Evolutionary conservation across 1,140 invertebrate genomes (phyloP), one percentile per base, ranked within the genome.

Genomic region (Dreissena rostriformis): DNA sequence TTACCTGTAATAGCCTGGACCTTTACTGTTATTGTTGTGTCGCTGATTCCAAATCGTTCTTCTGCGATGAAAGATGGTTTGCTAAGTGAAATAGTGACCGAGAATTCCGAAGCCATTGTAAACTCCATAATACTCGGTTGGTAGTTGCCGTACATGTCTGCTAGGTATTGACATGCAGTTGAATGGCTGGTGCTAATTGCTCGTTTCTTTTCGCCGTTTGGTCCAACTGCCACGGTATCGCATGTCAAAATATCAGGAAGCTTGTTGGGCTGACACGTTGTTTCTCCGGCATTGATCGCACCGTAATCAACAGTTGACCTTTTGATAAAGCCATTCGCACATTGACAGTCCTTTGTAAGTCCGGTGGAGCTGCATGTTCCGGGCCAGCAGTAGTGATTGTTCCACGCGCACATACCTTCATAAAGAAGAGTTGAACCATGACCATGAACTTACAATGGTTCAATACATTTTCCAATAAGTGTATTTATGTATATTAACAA

Each of bases 61-160:
- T 77, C 74, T 11, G 4, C 1, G 12, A 77, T 77, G 24, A 28
- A 77, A 22, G 15, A 2, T 19, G 57, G 29, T 11, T 53, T 19
- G 4, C 8, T 53, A 14, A 7, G 24, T 10, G 19, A n/a, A 10
- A 52, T 74, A 19, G 10, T 26, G 15, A 77, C n/a, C 2, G 22
- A 39, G n/a, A 65, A 66, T 17, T 77, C 74, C 17, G 74, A 63
- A 5, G 29, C 19, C 74, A 77, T 65, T 11, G 65, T 39, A 29
- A 77, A 66, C n/a, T 24, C 5, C 19, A 77, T 1, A 14, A 49
- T 8, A 14, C 57, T 51, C 39, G 74, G 74, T 66, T 77, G 74
- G 67, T 63, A 77, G 19, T 77, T 77, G 4, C 74, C 74, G 52
- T 66, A 77, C 26, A 77, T 29, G 24, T 77, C 74, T 22, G 65